Evolutionary conservation across 2,797 vertebrate species (phyloP).

Genomic region (Falco novaeseelandiae): DNA sequence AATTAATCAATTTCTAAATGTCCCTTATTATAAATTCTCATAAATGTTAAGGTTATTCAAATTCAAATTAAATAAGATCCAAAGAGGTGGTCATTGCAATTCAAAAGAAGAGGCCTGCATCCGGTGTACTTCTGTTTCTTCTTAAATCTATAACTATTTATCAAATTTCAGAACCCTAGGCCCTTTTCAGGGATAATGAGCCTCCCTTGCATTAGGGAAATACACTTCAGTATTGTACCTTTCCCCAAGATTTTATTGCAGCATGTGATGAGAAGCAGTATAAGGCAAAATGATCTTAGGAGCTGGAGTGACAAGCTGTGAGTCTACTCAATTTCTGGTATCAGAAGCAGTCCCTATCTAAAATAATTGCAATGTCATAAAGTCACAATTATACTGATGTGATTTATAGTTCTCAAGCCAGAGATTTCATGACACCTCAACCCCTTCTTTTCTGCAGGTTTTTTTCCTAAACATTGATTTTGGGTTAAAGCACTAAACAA

Average conservation of each 20-base stretch:
- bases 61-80: neutral
- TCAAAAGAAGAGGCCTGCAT: neutral
- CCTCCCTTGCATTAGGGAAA: neutral
- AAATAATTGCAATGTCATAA: neutral
- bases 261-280: neutral
- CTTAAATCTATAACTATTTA: neutral
- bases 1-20: neutral
- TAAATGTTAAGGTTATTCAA: neutral
- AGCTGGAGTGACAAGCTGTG: neutral
- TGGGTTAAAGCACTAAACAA: slow-evolving; percentile 7
- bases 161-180: neutral
- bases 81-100: neutral
- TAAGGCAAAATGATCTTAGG: neutral
- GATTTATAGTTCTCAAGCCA: neutral
- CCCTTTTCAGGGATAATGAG: fast-evolving
- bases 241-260: neutral
- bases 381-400: neutral
- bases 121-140: neutral
- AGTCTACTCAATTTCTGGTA: neutral
- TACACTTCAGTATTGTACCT: fast-evolving
- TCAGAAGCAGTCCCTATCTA: neutral
- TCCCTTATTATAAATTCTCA: neutral
- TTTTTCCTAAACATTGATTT: slow-evolving; percentile 22
- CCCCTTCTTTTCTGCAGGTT: neutral
- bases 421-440: neutral